Evolutionary conservation across 2,888 invertebrate species (phyloP).

Genomic region (Vesta saturnalis): DNA sequence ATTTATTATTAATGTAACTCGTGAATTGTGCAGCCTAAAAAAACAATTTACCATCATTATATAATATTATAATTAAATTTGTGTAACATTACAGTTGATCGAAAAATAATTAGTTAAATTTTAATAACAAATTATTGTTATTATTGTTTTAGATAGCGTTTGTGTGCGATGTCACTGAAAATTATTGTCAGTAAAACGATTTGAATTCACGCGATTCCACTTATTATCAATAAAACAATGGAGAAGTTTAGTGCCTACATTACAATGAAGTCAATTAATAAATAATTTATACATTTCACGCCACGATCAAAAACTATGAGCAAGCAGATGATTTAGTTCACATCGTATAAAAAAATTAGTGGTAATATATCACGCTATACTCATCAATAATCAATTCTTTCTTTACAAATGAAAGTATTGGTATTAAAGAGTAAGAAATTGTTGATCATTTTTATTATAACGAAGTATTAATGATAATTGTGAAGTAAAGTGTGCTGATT

Average conservation of each 20-base stretch:
- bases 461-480: too few species aligned
- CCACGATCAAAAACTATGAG: constrained; percentile 38
- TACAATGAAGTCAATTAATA: constrained; percentile 38
- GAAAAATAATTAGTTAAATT: not conserved
- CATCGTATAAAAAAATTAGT: constrained; percentile 47
- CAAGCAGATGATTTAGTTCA: constrained; percentile 47
- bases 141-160: not conserved
- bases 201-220: constrained; percentile 35
- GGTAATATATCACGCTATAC: constrained; percentile 43
- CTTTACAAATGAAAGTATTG: not conserved
- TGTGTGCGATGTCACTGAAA: constrained; percentile 36
- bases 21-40: too few species aligned
- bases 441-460: too few species aligned
- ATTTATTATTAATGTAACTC: constrained; percentile 35
- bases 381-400: constrained; percentile 31
- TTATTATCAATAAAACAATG: constrained; percentile 18
- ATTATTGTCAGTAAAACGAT: constrained; percentile 32
- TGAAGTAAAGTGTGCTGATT: too few species aligned
- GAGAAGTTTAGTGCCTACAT: constrained; percentile 15
- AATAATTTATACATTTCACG: constrained; percentile 40
- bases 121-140: not conserved
- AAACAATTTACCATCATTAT: not conserved
- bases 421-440: not conserved
- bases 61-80: not conserved
- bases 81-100: not conserved